These are phyloP conservation scores for Balaeniceps rex DNA, from an alignment of 2,113 vertebrate genomes.

Conservation along the genomic window DNA sequence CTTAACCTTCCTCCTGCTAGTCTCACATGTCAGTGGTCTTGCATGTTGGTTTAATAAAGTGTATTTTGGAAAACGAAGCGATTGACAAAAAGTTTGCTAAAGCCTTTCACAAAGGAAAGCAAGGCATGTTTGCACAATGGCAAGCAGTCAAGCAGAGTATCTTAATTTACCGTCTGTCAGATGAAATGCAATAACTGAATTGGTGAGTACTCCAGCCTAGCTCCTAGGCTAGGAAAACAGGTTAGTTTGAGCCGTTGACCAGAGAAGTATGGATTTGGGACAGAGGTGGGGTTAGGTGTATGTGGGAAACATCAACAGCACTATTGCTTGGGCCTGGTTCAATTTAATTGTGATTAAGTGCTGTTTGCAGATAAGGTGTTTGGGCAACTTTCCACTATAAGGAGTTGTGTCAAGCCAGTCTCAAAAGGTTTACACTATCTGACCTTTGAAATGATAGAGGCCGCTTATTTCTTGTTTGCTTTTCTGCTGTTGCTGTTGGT, in stretches of 20 bases:
- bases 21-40: background rate
- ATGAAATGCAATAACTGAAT: background rate
- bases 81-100: background rate
- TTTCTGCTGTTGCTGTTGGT: background rate
- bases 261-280: background rate
- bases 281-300: background rate
- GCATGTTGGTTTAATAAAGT: background rate
- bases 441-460: background rate
- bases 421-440: accelerated
- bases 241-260: background rate
- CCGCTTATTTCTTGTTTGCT: background rate
- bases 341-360: background rate
- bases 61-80: background rate
- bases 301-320: background rate
- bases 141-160: background rate
- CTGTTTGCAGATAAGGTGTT: background rate
- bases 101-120: background rate
- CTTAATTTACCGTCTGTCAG: background rate
- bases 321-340: background rate
- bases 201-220: background rate
- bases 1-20: background rate
- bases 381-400: background rate
- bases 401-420: background rate
- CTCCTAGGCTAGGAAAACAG: background rate
- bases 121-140: background rate